These are phyloP conservation scores for Calameuta pallipes DNA, from an alignment of 2,888 invertebrate species.

Conservation along the genomic window DNA sequence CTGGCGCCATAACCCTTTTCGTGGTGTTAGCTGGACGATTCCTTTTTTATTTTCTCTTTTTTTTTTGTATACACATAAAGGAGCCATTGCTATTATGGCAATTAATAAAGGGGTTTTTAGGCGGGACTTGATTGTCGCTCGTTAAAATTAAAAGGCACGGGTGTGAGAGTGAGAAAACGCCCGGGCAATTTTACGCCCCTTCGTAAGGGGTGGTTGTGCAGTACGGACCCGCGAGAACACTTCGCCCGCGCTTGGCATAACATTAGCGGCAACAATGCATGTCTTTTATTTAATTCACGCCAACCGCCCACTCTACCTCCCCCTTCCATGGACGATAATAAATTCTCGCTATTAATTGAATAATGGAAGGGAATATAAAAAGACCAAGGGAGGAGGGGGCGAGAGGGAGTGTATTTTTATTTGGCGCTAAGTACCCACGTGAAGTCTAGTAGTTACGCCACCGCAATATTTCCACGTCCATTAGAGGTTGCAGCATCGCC, in stretches of 20 bases:
- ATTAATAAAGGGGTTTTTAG: constrained; percentile 46
- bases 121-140: constrained; percentile 37
- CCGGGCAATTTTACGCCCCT: constrained; percentile 35
- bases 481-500: constrained; percentile 32
- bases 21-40: constrained; percentile 20
- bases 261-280: constrained; percentile 52
- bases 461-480: constrained; percentile 59
- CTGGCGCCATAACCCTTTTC: constrained; percentile 4
- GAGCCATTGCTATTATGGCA: constrained; percentile 36
- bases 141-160: constrained; percentile 45
- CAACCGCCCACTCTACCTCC: constrained; percentile 16
- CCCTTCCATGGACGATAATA: constrained; percentile 43
- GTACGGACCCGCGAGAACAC: constrained; percentile 13
- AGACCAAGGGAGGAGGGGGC: not conserved
- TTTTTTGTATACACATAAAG: constrained; percentile 7
- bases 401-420: not conserved
- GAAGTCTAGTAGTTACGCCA: constrained; percentile 44
- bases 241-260: constrained; percentile 33
- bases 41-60: constrained; percentile 22
- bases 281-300: constrained; percentile 50
- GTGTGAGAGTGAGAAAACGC: constrained; percentile 21
- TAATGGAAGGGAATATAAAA: constrained; percentile 52
- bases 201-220: constrained; percentile 21
- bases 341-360: constrained; percentile 58
- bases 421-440: constrained; percentile 45